phyloP scores from a whole-genome alignment of 2,797 vertebrate genomes.

The Bufotes viridis region DNA sequence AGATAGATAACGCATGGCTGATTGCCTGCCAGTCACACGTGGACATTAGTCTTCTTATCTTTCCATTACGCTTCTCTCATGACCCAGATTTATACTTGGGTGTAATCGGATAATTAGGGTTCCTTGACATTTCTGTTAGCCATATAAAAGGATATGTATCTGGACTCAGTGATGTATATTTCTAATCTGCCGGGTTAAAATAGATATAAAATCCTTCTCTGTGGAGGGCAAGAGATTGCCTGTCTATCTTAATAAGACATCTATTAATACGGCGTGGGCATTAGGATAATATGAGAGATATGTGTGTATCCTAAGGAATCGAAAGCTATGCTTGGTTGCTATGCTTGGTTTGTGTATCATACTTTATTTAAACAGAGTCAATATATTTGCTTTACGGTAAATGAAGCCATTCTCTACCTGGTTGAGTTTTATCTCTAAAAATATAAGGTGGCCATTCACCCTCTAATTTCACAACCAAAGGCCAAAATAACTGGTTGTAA shows the following conservation, averaged over 20 bases:
- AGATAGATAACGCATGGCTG: constrained; percentile 42
- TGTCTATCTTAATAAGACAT: constrained; percentile 28
- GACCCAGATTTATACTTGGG: constrained; percentile 57
- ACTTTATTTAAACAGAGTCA: not conserved
- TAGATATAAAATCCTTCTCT: constrained; percentile 16
- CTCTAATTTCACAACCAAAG: not conserved
- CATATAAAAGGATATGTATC: constrained; percentile 27
- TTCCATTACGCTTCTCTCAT: constrained; percentile 44
- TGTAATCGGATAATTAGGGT: constrained; percentile 51
- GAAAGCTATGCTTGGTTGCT: not conserved
- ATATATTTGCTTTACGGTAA: not conserved
- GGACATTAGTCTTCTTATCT: constrained; percentile 59
- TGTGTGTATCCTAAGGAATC: not conserved
- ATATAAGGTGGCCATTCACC: not conserved
- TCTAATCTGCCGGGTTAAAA: constrained; percentile 11
- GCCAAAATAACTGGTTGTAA: not conserved
- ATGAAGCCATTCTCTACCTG: not conserved
- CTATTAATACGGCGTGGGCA: not conserved
- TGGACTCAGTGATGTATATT: constrained; percentile 35
- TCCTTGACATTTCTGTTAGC: constrained; percentile 41
- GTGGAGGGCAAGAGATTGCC: not conserved
- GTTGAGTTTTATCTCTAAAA: not conserved
- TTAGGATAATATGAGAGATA: constrained; percentile 7
- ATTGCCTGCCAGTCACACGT: constrained; percentile 52
- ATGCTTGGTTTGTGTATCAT: not conserved